A percentile compares a stretch with the other conserved stretches of the same genome.
These are phyloP conservation scores for Parazoanthus atlanticus DNA, from an alignment of 92 coral and sea anemone genomes.

Conservation along the genomic window DNA sequence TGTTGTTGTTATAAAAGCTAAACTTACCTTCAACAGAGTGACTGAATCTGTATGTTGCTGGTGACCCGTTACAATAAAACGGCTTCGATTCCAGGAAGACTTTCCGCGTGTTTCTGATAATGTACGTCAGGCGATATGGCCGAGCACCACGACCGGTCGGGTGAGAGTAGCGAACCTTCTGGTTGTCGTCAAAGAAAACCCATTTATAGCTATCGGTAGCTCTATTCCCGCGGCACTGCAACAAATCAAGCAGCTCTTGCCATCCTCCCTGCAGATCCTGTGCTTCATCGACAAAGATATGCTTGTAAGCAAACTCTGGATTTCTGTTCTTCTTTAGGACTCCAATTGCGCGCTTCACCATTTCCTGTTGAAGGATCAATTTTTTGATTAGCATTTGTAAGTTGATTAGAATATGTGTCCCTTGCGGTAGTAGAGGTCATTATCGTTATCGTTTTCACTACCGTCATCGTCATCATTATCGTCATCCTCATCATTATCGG, in stretches of 20 bases:
- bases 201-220: not conserved
- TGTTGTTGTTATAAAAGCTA: no score
- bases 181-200: constrained; percentile 27
- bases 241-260: constrained; percentile 11
- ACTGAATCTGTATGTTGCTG: not conserved
- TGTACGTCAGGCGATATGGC: not conserved
- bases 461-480: no score
- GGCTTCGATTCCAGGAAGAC: not conserved
- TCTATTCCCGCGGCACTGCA: not conserved
- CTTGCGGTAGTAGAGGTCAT: no score
- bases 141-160: not conserved
- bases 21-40: constrained; percentile 7
- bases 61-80: not conserved
- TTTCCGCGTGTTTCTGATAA: constrained; percentile 19
- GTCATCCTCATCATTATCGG: no score
- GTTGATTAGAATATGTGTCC: not conserved
- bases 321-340: not conserved
- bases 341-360: not conserved
- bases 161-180: not conserved
- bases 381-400: not conserved
- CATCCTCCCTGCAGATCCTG: constrained; percentile 50
- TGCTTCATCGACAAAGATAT: constrained; percentile 58
- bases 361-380: not conserved
- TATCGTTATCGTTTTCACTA: no score
- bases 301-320: not conserved